Percentiles rank a stretch among this genome's conserved stretches.
Conservation (phyloP, 2,888 invertebrate genomes). For the Gymnocheta viridis region DNA sequence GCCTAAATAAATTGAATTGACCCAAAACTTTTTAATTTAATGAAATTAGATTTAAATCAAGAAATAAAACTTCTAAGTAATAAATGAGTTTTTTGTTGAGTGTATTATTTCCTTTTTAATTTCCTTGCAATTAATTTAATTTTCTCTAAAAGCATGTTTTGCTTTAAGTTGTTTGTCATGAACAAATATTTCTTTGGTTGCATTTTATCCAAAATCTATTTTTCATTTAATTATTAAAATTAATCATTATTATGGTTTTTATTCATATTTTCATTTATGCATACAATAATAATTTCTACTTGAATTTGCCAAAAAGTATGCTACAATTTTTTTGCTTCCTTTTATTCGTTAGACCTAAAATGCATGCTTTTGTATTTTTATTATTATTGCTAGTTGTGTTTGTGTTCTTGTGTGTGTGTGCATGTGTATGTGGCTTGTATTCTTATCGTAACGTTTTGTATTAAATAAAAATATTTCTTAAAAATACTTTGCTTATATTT, state of each 20-base stretch:
- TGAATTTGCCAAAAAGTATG: conserved; percentile 37
- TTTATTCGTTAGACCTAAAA: background rate
- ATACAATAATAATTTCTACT: background rate
- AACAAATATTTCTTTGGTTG: background rate
- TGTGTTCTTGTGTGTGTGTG: background rate
- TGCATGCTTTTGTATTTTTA: conserved; percentile 11
- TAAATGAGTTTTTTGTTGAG: background rate
- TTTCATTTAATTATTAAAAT: conserved; percentile 7
- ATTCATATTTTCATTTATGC: background rate
- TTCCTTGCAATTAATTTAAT: background rate
- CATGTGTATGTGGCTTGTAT: conserved; percentile 14
- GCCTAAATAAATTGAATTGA: background rate
- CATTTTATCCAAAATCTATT: background rate
- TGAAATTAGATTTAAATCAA: background rate
- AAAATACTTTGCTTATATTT: conserved; percentile 40
- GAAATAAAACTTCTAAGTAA: background rate
- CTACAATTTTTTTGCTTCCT: conserved; percentile 4
- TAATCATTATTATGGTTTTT: background rate
- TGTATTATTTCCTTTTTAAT: background rate
- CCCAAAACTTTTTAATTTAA: background rate
- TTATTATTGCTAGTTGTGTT: conserved; percentile 1
- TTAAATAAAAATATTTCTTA: conserved; percentile 3
- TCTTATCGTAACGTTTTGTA: background rate
- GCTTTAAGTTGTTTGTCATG: background rate
- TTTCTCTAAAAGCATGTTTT: conserved; percentile 16